phyloP scores from a whole-genome alignment of 2,888 invertebrate genomes.

The Rhagonycha lutea region DNA sequence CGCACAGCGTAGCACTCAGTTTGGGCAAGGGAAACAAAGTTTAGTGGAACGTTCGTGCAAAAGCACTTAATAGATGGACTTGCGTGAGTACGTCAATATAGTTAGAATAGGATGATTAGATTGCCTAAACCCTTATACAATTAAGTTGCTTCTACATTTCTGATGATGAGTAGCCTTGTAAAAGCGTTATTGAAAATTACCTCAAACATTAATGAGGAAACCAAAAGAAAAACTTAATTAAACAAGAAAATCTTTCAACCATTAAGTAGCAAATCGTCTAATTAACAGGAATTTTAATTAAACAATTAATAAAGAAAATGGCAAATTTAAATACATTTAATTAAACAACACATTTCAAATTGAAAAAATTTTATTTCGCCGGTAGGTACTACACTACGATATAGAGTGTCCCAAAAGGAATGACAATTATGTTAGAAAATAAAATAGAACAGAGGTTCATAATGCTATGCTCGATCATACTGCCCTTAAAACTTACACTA shows the following conservation, averaged over 20 bases:
- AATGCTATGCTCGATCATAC: neutral
- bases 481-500: too few relatives aligned
- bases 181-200: neutral
- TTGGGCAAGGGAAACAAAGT: constrained; percentile 35
- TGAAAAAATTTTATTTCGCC: neutral
- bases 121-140: constrained; percentile 2
- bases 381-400: neutral
- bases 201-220: neutral
- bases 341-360: neutral
- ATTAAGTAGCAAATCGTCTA: neutral
- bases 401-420: neutral
- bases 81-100: constrained; percentile 39
- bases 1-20: constrained; percentile 35
- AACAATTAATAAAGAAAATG: neutral
- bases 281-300: neutral
- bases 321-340: neutral
- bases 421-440: neutral
- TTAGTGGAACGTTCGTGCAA: constrained; percentile 29
- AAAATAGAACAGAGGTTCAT: neutral
- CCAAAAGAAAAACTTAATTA: neutral
- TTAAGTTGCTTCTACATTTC: neutral
- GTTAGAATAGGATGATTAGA: constrained; percentile 11
- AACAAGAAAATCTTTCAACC: neutral
- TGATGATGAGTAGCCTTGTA: neutral
- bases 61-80: constrained; percentile 36